Evolutionary conservation across 2,113 vertebrate species (phyloP).

Genomic region (Lepisosteus osseus): DNA sequence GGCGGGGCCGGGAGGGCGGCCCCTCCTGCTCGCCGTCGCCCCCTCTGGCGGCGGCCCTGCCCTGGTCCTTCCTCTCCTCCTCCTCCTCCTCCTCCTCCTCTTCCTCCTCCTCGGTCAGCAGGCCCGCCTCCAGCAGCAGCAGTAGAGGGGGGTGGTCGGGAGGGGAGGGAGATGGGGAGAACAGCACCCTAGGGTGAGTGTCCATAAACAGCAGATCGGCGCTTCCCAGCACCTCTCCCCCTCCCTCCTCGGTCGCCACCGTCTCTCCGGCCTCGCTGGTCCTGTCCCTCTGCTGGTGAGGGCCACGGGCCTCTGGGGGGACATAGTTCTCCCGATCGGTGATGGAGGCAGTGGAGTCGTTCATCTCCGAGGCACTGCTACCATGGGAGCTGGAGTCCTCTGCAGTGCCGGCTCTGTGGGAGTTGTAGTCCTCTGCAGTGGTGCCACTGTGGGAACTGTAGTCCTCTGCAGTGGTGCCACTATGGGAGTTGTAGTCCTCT

Average conservation of each 20-base stretch:
- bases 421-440: conserved; percentile 6
- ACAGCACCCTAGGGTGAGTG: conserved; percentile 63
- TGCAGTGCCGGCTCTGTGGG: conserved; percentile 19
- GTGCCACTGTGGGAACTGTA: conserved; percentile 27
- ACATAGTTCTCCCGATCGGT: conserved; percentile 17
- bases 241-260: conserved; percentile 10
- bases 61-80: conserved; percentile 24
- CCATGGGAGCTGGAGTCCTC: conserved; percentile 13
- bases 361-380: not conserved
- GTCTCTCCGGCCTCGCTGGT: conserved; percentile 14
- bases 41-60: conserved; percentile 42
- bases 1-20: too few relatives aligned
- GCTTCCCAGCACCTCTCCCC: conserved; percentile 41
- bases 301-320: not conserved
- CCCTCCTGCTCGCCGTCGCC: conserved; percentile 47
- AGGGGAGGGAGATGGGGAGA: conserved; percentile 56
- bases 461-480: conserved; percentile 36
- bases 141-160: conserved; percentile 59
- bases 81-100: conserved; percentile 22
- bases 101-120: conserved; percentile 40
- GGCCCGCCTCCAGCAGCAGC: conserved; percentile 60
- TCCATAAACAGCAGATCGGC: conserved; percentile 60
- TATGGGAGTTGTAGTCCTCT: conserved; percentile 22
- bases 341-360: not conserved
- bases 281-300: not conserved